Percentiles rank a stretch among this genome's conserved stretches.
phyloP scores from a whole-genome alignment of 1,140 invertebrate species.

The Zophobas morio region DNA sequence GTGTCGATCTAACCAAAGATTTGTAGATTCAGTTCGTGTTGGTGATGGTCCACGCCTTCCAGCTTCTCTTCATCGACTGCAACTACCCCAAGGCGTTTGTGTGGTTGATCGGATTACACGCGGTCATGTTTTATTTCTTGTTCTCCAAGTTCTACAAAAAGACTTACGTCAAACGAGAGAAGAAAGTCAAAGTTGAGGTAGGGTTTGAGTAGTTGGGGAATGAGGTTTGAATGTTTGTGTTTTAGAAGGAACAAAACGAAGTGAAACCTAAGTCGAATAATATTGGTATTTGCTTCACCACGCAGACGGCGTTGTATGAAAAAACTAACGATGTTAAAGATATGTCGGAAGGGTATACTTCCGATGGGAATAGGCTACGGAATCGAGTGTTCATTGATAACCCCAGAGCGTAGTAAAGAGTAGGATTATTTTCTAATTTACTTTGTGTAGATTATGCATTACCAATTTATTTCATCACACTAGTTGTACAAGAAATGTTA shows the following conservation, averaged over 20 bases:
- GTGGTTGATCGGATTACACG: slow-evolving; percentile 92
- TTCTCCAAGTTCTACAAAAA: slow-evolving; percentile 95
- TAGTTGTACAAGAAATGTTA: slow-evolving; percentile 38
- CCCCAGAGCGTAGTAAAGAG: slow-evolving; percentile 18
- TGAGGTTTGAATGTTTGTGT: background rate
- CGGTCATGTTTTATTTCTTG: slow-evolving; percentile 93
- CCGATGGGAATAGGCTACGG: slow-evolving; percentile 56
- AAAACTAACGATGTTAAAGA: slow-evolving; percentile 57
- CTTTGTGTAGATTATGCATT: slow-evolving; percentile 10
- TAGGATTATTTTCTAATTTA: slow-evolving; percentile 18
- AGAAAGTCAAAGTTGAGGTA: slow-evolving; percentile 46
- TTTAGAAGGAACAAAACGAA: slow-evolving; percentile 42
- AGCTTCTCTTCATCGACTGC: slow-evolving; percentile 89
- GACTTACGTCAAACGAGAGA: slow-evolving; percentile 73
- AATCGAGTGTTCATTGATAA: slow-evolving; percentile 63
- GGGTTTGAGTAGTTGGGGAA: background rate
- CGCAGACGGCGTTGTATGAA: slow-evolving; percentile 63
- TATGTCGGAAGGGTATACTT: slow-evolving; percentile 62
- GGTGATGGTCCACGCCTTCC: slow-evolving; percentile 86
- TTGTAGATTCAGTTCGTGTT: slow-evolving; percentile 84
- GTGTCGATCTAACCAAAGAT: no score
- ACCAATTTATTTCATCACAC: slow-evolving; percentile 43
- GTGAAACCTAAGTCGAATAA: slow-evolving; percentile 42
- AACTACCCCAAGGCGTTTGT: slow-evolving; percentile 86
- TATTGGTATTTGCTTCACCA: slow-evolving; percentile 62